These are phyloP conservation scores for Halcyon senegalensis DNA, from an alignment of 2,113 vertebrate species.

Conservation along the genomic window DNA sequence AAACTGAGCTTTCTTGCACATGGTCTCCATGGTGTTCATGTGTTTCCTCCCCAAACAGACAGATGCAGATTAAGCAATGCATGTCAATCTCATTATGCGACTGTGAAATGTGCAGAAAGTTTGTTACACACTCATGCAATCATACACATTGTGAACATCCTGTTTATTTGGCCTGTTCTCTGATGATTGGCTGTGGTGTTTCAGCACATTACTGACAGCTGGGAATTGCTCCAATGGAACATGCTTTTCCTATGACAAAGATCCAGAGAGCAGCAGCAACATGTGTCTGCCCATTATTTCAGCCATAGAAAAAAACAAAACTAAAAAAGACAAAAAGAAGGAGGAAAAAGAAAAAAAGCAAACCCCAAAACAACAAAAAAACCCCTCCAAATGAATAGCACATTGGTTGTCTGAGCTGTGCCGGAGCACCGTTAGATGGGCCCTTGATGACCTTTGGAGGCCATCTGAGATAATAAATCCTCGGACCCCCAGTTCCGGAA, in stretches of 20 bases:
- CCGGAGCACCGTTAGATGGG: conserved; percentile 15
- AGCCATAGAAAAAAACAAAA: background rate
- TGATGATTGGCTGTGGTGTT: conserved; percentile 82
- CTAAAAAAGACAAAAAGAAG: background rate
- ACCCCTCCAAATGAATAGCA: conserved; percentile 82
- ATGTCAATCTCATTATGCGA: conserved; percentile 76
- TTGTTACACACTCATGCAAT: conserved; percentile 83
- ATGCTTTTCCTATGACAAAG: conserved; percentile 95
- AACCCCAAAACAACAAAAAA: background rate
- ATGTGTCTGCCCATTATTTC: conserved; percentile 82
- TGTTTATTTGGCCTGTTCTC: conserved; percentile 86
- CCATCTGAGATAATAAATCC: conserved; percentile 91
- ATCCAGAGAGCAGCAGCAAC: conserved; percentile 84
- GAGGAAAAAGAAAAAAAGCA: background rate
- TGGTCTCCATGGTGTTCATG: conserved; percentile 69
- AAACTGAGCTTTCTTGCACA: conserved; percentile 42
- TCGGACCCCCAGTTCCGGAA: conserved; percentile 87
- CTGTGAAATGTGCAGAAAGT: conserved; percentile 78
- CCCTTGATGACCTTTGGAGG: conserved; percentile 80
- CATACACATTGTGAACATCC: conserved; percentile 85
- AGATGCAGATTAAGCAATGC: conserved; percentile 76
- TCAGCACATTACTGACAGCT: conserved; percentile 89
- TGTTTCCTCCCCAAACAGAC: conserved; percentile 71
- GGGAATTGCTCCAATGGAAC: conserved; percentile 88
- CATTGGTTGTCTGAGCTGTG: conserved; percentile 71